phyloP scores from a whole-genome alignment of 1,140 invertebrate genomes.

The Drosophila mojavensis region DNA sequence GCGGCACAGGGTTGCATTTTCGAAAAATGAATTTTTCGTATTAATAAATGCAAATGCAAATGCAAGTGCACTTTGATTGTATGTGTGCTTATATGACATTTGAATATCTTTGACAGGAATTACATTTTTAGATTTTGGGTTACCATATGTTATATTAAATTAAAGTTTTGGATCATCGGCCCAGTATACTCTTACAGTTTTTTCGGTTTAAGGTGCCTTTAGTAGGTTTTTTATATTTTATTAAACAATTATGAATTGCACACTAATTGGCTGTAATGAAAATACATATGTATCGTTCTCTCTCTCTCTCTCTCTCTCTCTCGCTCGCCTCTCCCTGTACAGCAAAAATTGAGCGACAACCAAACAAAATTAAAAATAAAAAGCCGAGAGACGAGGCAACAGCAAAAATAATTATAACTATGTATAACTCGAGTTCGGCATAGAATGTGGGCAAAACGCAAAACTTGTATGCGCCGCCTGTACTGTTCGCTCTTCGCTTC shows the following conservation, averaged over 20 bases:
- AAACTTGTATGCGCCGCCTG: constrained; percentile 80
- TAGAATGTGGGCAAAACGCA: constrained; percentile 78
- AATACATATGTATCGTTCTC: constrained; percentile 60
- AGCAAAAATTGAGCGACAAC: constrained; percentile 62
- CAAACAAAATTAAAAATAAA: constrained; percentile 81
- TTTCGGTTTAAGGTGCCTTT: constrained; percentile 25
- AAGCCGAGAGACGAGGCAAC: constrained; percentile 50
- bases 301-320: background rate
- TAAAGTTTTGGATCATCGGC: constrained; percentile 23
- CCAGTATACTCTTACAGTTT: constrained; percentile 11
- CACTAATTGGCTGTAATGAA: constrained; percentile 83
- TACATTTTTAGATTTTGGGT: constrained; percentile 43
- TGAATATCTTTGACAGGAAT: constrained; percentile 25
- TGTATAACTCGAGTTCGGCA: constrained; percentile 73
- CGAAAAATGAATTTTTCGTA: constrained; percentile 36
- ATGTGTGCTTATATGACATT: constrained; percentile 7
- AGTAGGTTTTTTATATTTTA: constrained; percentile 51
- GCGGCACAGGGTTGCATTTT: constrained; percentile 79
- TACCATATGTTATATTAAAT: constrained; percentile 61
- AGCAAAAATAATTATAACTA: constrained; percentile 81
- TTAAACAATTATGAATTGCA: constrained; percentile 84
- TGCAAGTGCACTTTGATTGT: constrained; percentile 33
- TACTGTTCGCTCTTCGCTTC: constrained; percentile 60
- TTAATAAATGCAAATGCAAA: constrained; percentile 55
- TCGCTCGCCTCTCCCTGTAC: constrained; percentile 14